These are phyloP conservation scores for Dryobotodes eremita DNA, from an alignment of 2,888 invertebrate species.

Conservation along the genomic window DNA sequence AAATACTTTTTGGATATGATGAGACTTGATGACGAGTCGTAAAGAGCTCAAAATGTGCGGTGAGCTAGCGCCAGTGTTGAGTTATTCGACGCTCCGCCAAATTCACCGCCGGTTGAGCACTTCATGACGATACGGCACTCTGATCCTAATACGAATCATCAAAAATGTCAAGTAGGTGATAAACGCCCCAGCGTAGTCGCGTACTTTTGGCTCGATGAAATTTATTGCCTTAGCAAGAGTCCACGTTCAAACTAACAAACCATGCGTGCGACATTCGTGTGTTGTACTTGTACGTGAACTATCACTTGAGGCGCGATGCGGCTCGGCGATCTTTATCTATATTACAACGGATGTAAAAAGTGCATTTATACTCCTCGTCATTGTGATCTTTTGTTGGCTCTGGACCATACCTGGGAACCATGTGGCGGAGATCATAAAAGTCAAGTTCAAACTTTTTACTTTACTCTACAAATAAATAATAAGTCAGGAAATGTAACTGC, in stretches of 20 bases:
- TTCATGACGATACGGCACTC: constrained; percentile 75
- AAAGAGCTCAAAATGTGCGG: constrained; percentile 57
- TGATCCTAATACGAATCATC: constrained; percentile 66
- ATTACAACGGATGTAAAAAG: not conserved
- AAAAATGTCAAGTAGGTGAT: not conserved
- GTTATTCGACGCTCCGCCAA: constrained; percentile 71
- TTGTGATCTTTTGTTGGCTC: not conserved
- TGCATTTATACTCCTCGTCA: not conserved
- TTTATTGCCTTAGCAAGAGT: no score
- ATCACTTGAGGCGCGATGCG: not conserved
- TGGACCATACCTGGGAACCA: not conserved
- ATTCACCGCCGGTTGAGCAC: constrained; percentile 26
- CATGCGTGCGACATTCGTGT: not conserved
- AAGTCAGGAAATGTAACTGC: no score
- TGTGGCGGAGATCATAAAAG: not conserved
- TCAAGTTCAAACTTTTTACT: not conserved
- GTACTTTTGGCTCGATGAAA: not conserved
- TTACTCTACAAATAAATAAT: no score
- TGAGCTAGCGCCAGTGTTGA: constrained; percentile 61
- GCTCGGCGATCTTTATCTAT: not conserved
- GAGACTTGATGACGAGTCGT: constrained; percentile 83
- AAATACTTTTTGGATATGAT: constrained; percentile 72
- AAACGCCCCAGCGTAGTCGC: not conserved
- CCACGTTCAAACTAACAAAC: not conserved
- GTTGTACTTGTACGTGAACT: not conserved